Conservation (phyloP, 1,140 invertebrate species). For the Bicyclus anynana region DNA sequence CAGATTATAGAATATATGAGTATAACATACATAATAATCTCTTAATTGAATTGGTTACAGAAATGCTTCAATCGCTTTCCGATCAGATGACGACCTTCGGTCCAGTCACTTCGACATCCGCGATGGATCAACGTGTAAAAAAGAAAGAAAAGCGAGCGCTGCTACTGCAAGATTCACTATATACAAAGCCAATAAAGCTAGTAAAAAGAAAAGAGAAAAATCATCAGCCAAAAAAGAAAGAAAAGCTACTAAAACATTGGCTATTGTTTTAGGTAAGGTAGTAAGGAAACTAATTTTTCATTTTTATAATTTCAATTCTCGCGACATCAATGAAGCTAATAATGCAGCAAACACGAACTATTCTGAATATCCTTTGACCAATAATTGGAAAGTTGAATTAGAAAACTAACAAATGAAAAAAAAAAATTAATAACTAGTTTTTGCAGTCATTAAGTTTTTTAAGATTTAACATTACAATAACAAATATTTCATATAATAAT, state of each 20-base stretch:
- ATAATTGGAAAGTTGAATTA: no score
- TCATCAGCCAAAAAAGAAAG: constrained; percentile 96
- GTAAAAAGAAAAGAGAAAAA: constrained; percentile 95
- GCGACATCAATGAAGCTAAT: no score
- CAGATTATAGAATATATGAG: no score
- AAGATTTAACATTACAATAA: no score
- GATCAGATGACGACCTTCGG: constrained; percentile 69
- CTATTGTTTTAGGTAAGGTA: constrained; percentile 96
- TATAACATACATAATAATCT: no score
- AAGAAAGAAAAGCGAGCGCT: constrained; percentile 82
- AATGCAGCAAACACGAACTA: no score
- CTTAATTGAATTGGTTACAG: constrained; percentile 40
- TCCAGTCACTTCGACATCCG: constrained; percentile 54
- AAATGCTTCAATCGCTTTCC: constrained; percentile 73
- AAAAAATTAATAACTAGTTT: no score
- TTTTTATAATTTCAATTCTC: not conserved
- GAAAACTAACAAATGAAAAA: no score
- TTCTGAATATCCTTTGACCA: no score
- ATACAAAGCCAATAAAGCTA: constrained; percentile 96
- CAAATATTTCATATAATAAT: no score
- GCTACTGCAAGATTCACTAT: constrained; percentile 90
- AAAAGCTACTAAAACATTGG: constrained; percentile 99
- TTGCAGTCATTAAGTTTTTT: no score
- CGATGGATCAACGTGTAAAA: constrained; percentile 77
- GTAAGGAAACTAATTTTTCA: not conserved